Evolutionary conservation across 1,140 invertebrate species (phyloP).

Genomic region (Dreissena rostriformis): DNA sequence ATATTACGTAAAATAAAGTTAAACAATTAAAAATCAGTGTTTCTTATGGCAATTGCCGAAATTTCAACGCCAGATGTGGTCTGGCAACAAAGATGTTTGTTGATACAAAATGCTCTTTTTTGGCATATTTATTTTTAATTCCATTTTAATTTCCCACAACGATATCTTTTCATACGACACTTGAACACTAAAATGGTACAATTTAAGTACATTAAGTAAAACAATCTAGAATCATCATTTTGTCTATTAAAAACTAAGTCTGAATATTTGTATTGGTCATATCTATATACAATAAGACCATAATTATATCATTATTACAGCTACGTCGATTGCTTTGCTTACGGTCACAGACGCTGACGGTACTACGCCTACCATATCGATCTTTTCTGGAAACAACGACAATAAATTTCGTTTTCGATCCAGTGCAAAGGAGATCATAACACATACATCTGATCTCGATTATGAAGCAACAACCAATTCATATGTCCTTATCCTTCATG

Average conservation of each 20-base stretch:
- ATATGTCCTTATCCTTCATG: conserved; percentile 35
- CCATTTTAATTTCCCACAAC: no score
- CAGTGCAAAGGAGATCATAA: conserved; percentile 27
- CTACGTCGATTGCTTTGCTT: conserved; percentile 39
- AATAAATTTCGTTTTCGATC: conserved; percentile 11
- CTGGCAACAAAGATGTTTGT: no score
- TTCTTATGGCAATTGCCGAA: no score
- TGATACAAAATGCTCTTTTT: no score
- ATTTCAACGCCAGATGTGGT: no score
- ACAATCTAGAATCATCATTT: background rate
- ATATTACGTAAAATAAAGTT: no score
- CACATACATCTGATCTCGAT: conserved; percentile 25
- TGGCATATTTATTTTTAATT: background rate
- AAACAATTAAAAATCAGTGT: no score
- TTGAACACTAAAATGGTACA: background rate
- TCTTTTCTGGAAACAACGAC: conserved; percentile 55
- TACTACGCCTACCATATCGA: conserved; percentile 40
- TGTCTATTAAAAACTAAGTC: background rate
- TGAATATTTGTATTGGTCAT: background rate
- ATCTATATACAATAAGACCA: background rate
- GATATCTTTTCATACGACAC: background rate
- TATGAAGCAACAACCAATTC: conserved; percentile 36
- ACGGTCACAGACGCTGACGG: conserved; percentile 58
- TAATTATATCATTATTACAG: conserved; percentile 30
- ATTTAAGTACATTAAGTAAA: background rate